Conservation (phyloP, 2,113 vertebrate genomes). For the Syngnathus typhle region DNA sequence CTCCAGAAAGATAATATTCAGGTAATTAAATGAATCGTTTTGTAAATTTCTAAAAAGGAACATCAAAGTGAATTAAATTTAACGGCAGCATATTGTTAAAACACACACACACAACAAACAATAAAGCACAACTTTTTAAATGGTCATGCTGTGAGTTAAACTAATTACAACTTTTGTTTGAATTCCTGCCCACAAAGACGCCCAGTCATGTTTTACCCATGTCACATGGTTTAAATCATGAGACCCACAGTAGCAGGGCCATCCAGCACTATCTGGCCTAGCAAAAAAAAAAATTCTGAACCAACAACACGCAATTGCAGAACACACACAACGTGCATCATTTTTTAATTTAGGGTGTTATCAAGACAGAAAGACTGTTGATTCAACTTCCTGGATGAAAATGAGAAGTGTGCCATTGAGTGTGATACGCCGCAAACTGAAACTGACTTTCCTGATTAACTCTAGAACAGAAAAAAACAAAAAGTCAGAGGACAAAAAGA, state of each 20-base stretch:
- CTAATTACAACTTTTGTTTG: not conserved
- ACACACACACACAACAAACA: not conserved
- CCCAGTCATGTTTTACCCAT: slow-evolving; percentile 17
- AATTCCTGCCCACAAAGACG: slow-evolving; percentile 8
- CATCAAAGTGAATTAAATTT: not conserved
- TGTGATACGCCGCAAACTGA: not conserved
- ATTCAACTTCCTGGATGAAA: slow-evolving; percentile 15
- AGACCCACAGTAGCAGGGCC: slow-evolving; percentile 6
- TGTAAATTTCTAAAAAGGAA: not conserved
- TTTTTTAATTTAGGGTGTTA: not conserved
- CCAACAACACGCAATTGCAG: not conserved
- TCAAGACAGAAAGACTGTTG: slow-evolving; percentile 7
- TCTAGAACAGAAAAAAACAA: not conserved
- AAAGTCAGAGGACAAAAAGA: not conserved
- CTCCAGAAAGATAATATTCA: too few relatives aligned
- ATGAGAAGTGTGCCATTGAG: slow-evolving; percentile 32
- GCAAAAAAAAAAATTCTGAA: not conserved
- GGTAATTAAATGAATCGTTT: not conserved
- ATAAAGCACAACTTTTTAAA: not conserved
- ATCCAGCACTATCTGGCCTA: not conserved
- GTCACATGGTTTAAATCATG: slow-evolving; percentile 33
- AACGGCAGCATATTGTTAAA: too few relatives aligned
- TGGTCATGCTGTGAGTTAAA: not conserved
- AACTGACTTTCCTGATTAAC: not conserved
- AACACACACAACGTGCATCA: not conserved